Percentiles rank a stretch among this genome's conserved stretches.
Evolutionary conservation across 2,797 vertebrate genomes (phyloP).

Genomic region (Gorsachius magnificus): DNA sequence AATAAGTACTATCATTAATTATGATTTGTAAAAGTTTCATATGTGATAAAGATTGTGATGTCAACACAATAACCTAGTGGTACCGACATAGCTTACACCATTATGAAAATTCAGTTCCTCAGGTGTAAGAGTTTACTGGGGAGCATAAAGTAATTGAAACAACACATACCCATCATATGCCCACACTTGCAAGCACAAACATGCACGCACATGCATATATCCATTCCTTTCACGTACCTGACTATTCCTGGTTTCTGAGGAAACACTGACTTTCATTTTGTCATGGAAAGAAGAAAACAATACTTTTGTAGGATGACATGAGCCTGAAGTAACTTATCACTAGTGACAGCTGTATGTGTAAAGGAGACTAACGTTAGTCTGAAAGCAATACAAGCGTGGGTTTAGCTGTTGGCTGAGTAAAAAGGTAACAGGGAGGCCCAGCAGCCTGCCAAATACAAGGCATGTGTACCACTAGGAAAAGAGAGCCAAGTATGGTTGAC

Average conservation of each 20-base stretch:
- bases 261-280: not conserved
- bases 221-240: not conserved
- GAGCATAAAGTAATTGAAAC: not conserved
- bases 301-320: not conserved
- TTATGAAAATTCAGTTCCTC: not conserved
- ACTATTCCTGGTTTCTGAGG: not conserved
- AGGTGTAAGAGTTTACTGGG: not conserved
- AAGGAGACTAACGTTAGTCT: not conserved
- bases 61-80: not conserved
- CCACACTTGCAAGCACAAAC: not conserved
- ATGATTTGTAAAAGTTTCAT: not conserved
- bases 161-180: accelerated
- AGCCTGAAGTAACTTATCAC: not conserved
- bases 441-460: not conserved
- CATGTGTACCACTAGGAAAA: not conserved
- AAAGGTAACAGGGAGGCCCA: not conserved
- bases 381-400: not conserved
- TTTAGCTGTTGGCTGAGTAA: not conserved
- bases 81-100: accelerated
- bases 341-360: not conserved
- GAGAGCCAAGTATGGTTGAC: not conserved
- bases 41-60: not conserved
- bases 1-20: not conserved
- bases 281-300: not conserved
- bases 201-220: accelerated